Evolutionary conservation across 2,888 invertebrate species (phyloP).

Genomic region (Adelognathus sp.): DNA sequence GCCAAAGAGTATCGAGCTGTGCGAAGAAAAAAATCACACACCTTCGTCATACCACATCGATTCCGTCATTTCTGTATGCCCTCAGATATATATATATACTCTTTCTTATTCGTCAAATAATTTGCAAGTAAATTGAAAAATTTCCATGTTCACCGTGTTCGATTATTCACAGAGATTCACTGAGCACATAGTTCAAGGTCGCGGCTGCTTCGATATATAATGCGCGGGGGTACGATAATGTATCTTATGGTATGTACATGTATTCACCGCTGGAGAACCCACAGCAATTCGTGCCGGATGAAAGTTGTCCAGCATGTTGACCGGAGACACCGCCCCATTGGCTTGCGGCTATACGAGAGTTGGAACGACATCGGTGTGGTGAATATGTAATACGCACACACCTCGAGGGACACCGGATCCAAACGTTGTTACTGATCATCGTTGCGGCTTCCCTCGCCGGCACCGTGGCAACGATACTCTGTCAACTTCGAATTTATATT

Average conservation of each 20-base stretch:
- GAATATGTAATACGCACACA: background rate
- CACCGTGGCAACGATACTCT: too few species aligned
- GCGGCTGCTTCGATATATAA: background rate
- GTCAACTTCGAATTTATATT: background rate
- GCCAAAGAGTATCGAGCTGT: background rate
- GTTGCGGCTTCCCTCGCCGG: background rate
- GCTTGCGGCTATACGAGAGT: background rate
- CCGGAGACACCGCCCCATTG: background rate
- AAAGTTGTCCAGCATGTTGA: background rate
- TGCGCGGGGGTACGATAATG: background rate
- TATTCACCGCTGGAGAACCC: background rate
- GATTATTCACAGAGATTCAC: slow-evolving; percentile 3
- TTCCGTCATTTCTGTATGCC: background rate
- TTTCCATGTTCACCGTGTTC: slow-evolving; percentile 45
- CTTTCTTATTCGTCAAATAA: slow-evolving; percentile 22
- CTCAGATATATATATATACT: background rate
- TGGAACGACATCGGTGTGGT: background rate
- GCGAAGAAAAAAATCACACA: background rate
- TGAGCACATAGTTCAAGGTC: background rate
- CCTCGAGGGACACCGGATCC: background rate
- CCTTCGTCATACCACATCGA: background rate
- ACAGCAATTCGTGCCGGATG: background rate
- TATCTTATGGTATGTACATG: background rate
- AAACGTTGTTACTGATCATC: background rate
- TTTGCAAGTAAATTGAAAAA: slow-evolving; percentile 60